phyloP scores from a whole-genome alignment of 1,140 invertebrate genomes.

The Anoplolepis gracilipes region DNA sequence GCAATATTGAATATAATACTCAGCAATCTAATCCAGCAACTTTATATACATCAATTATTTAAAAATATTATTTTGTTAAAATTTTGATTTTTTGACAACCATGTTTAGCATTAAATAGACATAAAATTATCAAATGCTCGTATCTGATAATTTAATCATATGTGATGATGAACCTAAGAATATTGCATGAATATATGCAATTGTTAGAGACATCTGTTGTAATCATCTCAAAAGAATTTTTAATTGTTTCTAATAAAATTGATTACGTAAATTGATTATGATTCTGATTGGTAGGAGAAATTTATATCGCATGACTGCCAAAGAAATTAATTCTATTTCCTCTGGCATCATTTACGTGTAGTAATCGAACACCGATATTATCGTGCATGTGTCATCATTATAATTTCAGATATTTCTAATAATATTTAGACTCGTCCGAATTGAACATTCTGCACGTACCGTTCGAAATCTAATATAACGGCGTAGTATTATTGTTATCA shows the following conservation, averaged over 20 bases:
- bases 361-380: neutral
- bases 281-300: neutral
- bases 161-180: neutral
- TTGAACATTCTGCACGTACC: neutral
- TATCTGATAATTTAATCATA: neutral
- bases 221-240: neutral
- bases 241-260: neutral
- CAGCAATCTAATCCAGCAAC: neutral
- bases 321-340: conserved; percentile 2
- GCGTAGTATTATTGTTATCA: neutral
- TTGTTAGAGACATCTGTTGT: neutral
- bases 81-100: neutral
- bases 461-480: neutral
- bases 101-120: neutral
- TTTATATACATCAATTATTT: conserved; percentile 4
- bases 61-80: neutral
- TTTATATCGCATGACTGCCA: neutral
- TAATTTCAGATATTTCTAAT: neutral
- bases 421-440: neutral
- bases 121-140: neutral
- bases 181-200: neutral
- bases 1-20: neutral
- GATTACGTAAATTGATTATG: neutral
- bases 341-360: neutral
- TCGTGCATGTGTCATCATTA: conserved; percentile 3